Conservation (phyloP, 2,888 invertebrate genomes). For the Junonia oenone region DNA sequence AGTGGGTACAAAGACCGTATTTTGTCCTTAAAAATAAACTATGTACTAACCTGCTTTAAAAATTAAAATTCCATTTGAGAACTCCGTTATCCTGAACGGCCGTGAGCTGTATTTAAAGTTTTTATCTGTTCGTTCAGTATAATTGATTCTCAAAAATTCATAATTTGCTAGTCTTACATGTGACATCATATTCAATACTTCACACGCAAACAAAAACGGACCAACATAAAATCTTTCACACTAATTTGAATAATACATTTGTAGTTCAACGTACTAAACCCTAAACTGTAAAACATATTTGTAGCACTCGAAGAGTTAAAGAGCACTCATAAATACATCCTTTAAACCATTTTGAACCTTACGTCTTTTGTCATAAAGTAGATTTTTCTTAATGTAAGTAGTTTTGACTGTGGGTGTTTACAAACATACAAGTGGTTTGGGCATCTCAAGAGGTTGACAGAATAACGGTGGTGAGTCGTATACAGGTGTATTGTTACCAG, state of each 20-base stretch:
- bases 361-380: neutral
- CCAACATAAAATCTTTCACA: neutral
- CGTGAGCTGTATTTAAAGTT: too few species aligned
- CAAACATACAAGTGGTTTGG: neutral
- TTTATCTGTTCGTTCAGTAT: too few species aligned
- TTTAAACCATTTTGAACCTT: neutral
- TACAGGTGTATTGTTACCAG: neutral
- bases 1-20: too few species aligned
- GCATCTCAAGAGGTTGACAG: neutral
- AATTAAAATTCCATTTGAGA: too few species aligned
- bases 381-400: neutral
- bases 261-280: slow-evolving; percentile 1
- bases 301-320: neutral
- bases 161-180: too few species aligned
- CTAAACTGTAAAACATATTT: slow-evolving; percentile 1
- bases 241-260: neutral
- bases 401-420: neutral
- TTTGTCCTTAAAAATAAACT: too few species aligned
- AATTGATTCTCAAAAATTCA: too few species aligned
- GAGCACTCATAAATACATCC: neutral
- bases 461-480: neutral
- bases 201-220: too few species aligned
- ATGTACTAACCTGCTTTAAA: too few species aligned
- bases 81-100: too few species aligned
- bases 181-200: too few species aligned